Conservation (phyloP, 92 coral and sea anemone species). For the Chrysogorgia sp. region DNA sequence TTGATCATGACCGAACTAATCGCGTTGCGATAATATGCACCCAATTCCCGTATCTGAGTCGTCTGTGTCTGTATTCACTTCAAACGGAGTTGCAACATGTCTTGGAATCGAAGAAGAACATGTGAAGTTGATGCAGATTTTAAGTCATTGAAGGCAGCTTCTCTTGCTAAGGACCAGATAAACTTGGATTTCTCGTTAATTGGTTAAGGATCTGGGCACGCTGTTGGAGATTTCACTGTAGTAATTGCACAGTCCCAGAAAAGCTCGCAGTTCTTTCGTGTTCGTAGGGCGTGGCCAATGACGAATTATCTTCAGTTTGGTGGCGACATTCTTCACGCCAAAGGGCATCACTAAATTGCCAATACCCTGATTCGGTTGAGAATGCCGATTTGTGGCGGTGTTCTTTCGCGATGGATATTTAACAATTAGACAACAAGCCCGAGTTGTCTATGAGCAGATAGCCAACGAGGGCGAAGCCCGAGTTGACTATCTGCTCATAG, state of each 20-base stretch:
- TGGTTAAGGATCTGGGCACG: slow-evolving; percentile 52
- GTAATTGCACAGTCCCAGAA: slow-evolving; percentile 57
- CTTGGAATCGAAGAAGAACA: slow-evolving; percentile 61
- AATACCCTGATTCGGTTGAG: slow-evolving; percentile 44
- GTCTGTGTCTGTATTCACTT: too few relatives aligned
- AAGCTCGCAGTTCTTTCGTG: slow-evolving; percentile 48
- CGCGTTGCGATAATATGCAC: slow-evolving; percentile 59
- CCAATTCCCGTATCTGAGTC: too few relatives aligned
- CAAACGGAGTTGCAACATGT: slow-evolving; percentile 56
- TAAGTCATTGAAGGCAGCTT: slow-evolving; percentile 60
- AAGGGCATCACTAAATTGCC: slow-evolving; percentile 65
- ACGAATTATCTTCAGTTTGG: slow-evolving; percentile 21
- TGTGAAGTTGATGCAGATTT: slow-evolving; percentile 54
- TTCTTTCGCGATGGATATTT: slow-evolving; percentile 10
- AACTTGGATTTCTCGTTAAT: slow-evolving; percentile 53
- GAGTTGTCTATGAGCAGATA: too few relatives aligned
- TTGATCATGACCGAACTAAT: slow-evolving; percentile 47
- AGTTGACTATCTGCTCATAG: too few relatives aligned
- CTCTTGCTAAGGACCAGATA: slow-evolving; percentile 51
- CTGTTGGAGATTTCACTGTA: slow-evolving; percentile 49
- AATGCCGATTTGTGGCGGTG: slow-evolving; percentile 51
- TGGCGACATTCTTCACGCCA: slow-evolving; percentile 53
- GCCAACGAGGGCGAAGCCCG: too few relatives aligned
- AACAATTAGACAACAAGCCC: too few relatives aligned
- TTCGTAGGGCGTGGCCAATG: slow-evolving; percentile 49